Base-by-base conservation (phyloP, 2,888 invertebrate genomes). In the Epistrophella euchroma region DNA sequence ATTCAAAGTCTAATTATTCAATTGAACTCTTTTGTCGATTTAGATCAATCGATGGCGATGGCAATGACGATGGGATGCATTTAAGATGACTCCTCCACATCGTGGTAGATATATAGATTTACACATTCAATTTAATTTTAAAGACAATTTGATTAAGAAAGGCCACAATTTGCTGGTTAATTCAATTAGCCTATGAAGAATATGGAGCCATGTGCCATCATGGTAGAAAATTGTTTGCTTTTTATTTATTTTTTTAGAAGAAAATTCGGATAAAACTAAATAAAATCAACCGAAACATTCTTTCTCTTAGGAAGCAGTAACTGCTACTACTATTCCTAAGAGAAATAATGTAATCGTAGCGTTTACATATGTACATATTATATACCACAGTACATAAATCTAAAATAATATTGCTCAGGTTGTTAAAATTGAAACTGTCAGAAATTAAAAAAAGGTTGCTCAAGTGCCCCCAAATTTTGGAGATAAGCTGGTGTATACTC, bases 1-100 rank as follows among this genome's bases (percentile, higher is more conserved):
- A 86, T 82, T 86, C 86, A 86, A 74, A 78, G 86, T 52, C 82
- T 82, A 82, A 86, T 86, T 86, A 86, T 86, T 86, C 86, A 86
- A 86, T 86, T 86, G 86, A 86, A 82, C 76, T 77, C 73, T 45
- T 45, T 70, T 78, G 66, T 62, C 50, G 71, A 66, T 73, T 72
- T 47, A 45, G 72, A 83, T 83, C 68, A 62, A 83, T 78, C 70
- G 68, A 62, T 75, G 84, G 35, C 35, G 55, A 32, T 56, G 55
- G 32, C 32, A 32, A 28, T 40, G 19, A 40, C 6, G 32, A 55
- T 55, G 28, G 15, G 60, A 60, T 35, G 55, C 35, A 40, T 32
- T 32, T 45, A 50, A 11, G 45, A 32, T 19, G 28, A 55, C 68
- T 64, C 71, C 76, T 58, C n/a, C 52, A 25, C 68, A 68, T 37